A percentile compares a stretch with the other conserved stretches of the same genome.
Conservation (phyloP, 37 sponge, comb jelly and placozoan genomes). For the Ianthella basta region DNA sequence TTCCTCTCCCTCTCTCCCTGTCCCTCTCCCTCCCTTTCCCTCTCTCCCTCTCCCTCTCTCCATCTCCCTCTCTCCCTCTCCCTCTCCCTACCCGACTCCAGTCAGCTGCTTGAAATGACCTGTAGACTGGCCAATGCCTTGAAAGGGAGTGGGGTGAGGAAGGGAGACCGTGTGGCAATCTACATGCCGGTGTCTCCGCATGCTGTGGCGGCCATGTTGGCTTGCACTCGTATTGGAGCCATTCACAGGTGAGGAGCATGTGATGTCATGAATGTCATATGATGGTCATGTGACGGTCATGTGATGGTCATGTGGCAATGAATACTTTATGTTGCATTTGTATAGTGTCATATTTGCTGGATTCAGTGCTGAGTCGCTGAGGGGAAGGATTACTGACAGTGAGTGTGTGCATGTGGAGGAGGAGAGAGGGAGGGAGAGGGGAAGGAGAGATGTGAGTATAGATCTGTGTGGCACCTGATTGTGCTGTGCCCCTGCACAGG, state of each 20-base stretch:
- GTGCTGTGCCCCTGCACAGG: constrained; percentile 26
- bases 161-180: constrained; percentile 92
- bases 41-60: no score
- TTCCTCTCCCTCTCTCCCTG: background rate
- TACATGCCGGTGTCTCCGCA: constrained; percentile 94
- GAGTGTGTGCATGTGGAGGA: background rate
- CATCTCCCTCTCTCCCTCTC: background rate
- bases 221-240: constrained; percentile 95
- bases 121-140: constrained; percentile 92
- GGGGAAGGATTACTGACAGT: constrained; percentile 82
- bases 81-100: background rate
- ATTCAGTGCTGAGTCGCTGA: constrained; percentile 92
- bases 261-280: background rate
- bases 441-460: no score
- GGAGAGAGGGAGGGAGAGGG: background rate
- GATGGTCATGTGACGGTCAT: constrained; percentile 15
- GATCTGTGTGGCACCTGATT: background rate
- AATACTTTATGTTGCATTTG: background rate
- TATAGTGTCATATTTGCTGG: constrained; percentile 94
- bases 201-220: constrained; percentile 90
- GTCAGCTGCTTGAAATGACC: constrained; percentile 79
- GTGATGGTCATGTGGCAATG: background rate
- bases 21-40: no score
- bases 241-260: constrained; percentile 73
- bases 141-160: constrained; percentile 81